Conservation (phyloP, 2,888 invertebrate species). For the Busseola fusca region DNA sequence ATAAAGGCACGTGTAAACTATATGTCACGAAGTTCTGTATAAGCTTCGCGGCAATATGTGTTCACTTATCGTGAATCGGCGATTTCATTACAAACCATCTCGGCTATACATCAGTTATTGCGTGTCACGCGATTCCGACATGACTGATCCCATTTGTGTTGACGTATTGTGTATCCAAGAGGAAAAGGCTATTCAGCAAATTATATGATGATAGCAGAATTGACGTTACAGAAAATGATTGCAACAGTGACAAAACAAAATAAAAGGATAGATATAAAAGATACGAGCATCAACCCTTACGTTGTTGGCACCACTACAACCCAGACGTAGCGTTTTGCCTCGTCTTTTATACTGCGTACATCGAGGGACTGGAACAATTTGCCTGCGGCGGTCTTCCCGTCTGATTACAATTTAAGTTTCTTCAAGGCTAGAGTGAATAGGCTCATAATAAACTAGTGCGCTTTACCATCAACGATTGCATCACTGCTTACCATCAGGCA, state of each 20-base stretch:
- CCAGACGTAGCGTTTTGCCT: too few species aligned
- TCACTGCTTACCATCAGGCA: too few species aligned
- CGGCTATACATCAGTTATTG: conserved; percentile 36
- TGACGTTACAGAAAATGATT: conserved; percentile 17
- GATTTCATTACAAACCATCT: conserved; percentile 54
- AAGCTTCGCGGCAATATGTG: conserved; percentile 39
- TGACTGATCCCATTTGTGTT: conserved; percentile 49
- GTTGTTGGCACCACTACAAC: too few species aligned
- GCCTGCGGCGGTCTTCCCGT: too few species aligned
- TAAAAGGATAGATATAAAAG: background rate
- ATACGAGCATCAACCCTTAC: too few species aligned
- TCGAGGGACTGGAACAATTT: too few species aligned
- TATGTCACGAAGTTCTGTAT: conserved; percentile 52
- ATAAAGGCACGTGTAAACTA: conserved; percentile 51
- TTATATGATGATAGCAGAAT: conserved; percentile 4
- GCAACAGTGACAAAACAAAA: conserved; percentile 8
- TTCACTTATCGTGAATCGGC: conserved; percentile 47
- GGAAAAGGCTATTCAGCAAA: conserved; percentile 40
- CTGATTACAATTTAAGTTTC: too few species aligned
- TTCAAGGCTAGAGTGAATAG: too few species aligned
- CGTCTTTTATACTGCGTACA: too few species aligned
- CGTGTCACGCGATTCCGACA: conserved; percentile 42
- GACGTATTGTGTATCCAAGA: conserved; percentile 17
- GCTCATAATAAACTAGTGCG: too few species aligned
- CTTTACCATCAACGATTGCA: too few species aligned